Percentiles rank a stretch among this genome's conserved stretches.
phyloP scores from a whole-genome alignment of 2,113 vertebrate genomes.

The Strix aluco region DNA sequence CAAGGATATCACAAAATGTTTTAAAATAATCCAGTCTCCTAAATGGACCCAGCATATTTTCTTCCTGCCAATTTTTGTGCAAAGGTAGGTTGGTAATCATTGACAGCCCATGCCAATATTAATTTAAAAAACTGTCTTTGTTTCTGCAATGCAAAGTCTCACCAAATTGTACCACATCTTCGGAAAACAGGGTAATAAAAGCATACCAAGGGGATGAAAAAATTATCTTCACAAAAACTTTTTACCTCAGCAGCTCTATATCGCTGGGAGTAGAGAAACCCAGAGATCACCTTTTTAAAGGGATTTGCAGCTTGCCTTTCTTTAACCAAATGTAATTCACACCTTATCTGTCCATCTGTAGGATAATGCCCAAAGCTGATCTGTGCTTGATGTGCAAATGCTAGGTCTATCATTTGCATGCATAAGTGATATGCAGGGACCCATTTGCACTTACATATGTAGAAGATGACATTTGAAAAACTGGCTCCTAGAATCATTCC shows the following conservation, averaged over 20 bases:
- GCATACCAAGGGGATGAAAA: not conserved
- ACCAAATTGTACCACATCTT: not conserved
- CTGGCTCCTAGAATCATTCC: constrained; percentile 42
- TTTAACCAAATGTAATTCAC: constrained; percentile 11
- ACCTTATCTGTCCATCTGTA: constrained; percentile 46
- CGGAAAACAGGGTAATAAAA: not conserved
- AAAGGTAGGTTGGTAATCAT: not conserved
- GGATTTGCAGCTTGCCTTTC: not conserved
- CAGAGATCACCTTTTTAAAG: not conserved
- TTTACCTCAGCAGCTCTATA: not conserved
- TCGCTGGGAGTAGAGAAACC: not conserved
- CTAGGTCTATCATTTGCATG: constrained; percentile 44
- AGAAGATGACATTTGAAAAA: constrained; percentile 64
- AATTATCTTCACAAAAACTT: not conserved
- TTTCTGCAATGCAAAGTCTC: not conserved
- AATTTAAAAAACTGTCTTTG: not conserved
- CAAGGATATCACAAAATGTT: not conserved
- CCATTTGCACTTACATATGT: constrained; percentile 54
- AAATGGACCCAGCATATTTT: not conserved
- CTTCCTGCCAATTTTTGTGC: not conserved
- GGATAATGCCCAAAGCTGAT: constrained; percentile 18
- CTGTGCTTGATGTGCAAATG: constrained; percentile 33
- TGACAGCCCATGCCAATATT: not conserved
- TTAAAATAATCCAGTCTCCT: not conserved
- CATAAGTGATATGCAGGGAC: constrained; percentile 31